Percentiles rank a stretch among this genome's conserved stretches.
Evolutionary conservation across 2,797 vertebrate species (phyloP).

Genomic region (Hypotaenidia okinawae): DNA sequence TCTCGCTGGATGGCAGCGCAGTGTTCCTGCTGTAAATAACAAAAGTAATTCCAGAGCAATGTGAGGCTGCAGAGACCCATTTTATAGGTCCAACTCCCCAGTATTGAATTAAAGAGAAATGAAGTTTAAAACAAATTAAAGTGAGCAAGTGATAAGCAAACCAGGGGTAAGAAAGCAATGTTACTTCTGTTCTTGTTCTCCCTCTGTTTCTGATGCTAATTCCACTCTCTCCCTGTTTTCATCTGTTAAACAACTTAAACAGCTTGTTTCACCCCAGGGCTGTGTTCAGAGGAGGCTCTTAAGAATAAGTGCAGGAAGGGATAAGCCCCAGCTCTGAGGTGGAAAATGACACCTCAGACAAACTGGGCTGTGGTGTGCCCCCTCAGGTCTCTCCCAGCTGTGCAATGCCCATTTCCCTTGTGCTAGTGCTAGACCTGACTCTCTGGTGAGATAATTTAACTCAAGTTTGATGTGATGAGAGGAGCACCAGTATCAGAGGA

Average conservation of each 20-base stretch:
- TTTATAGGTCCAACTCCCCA: not conserved
- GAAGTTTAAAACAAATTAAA: not conserved
- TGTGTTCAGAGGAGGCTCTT: not conserved
- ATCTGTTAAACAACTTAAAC: not conserved
- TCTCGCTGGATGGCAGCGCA: too few species aligned
- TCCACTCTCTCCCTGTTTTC: not conserved
- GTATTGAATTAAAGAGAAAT: not conserved
- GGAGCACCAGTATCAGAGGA: not conserved
- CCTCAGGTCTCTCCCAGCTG: not conserved
- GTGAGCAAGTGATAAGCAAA: not conserved
- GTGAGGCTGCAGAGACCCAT: not conserved
- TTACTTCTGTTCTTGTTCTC: not conserved
- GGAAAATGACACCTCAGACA: not conserved
- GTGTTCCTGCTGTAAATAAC: not conserved
- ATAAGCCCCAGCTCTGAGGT: not conserved
- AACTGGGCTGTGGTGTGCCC: not conserved
- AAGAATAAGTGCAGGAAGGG: not conserved
- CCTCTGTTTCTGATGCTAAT: not conserved
- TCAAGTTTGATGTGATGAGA: not conserved
- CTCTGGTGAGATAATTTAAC: not conserved
- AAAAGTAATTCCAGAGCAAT: not conserved
- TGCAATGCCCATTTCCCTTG: not conserved
- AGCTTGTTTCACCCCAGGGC: not conserved
- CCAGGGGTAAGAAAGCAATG: not conserved
- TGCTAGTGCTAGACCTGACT: not conserved